phyloP scores from a whole-genome alignment of 1,140 invertebrate genomes.

The Hesperophylax magnus region DNA sequence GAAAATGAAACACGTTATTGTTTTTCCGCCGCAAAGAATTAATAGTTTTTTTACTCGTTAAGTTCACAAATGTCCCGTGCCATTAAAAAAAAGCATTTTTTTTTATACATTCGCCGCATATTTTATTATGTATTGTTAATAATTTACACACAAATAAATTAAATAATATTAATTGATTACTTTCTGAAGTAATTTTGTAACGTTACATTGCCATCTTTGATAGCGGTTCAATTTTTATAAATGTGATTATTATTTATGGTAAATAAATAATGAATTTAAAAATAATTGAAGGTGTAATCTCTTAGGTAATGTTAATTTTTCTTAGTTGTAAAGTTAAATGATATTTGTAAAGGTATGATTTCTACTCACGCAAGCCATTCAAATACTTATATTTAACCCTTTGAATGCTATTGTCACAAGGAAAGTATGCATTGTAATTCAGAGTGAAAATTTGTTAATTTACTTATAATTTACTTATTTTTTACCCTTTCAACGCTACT shows the following conservation, averaged over 20 bases:
- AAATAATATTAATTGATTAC: background rate
- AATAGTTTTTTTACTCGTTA: background rate
- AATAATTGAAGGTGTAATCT: slow-evolving; percentile 10
- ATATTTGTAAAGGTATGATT: slow-evolving; percentile 11
- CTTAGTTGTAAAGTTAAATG: background rate
- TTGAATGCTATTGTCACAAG: background rate
- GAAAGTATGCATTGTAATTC: too few species aligned
- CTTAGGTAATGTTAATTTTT: slow-evolving; percentile 15
- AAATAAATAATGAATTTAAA: background rate
- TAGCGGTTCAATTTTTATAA: background rate
- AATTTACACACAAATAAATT: background rate
- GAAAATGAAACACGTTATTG: too few species aligned
- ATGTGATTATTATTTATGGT: background rate
- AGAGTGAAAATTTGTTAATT: too few species aligned
- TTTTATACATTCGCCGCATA: slow-evolving; percentile 15
- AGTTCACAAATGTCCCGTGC: slow-evolving; percentile 25
- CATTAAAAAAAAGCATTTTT: slow-evolving; percentile 20
- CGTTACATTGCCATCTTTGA: slow-evolving; percentile 13
- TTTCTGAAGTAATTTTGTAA: background rate
- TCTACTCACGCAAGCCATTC: background rate
- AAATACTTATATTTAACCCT: background rate
- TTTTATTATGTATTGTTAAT: background rate
- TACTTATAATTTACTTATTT: too few species aligned
- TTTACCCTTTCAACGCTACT: too few species aligned
- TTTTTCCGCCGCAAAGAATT: background rate